Evolutionary conservation across 2,888 invertebrate species (phyloP), one percentile per base, ranked within the genome.

Genomic region (Lasioglossum morio): DNA sequence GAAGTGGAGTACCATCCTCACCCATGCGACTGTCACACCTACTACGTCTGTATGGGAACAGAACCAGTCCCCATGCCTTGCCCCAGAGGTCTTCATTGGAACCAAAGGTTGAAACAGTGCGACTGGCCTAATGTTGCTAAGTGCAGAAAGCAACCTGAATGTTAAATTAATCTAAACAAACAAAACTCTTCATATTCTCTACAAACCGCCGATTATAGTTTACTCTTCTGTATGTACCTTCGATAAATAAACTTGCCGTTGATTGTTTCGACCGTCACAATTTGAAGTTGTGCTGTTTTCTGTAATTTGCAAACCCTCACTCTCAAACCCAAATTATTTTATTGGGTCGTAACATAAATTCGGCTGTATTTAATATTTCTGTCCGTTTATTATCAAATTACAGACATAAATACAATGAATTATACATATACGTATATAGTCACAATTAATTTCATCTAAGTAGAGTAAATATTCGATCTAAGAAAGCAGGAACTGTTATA

Each of bases 71-170:
- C 23, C 4, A 37, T 37, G 69, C 4, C 69, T 3, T 69, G 69
- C 19, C 69, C 69, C 34, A 37, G 0, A 37, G 69, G 69, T 69
- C 69, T 69, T 37, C 37, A 37, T 23, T 69, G 69, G 69, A 4
- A 37, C 34, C 3, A 10, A 0, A 0, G 0, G 0, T 0, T 1
- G 0, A 2, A 37, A 0, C 3, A 0, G 1, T 69, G 69, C 69
- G 4, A 69, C 1, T 69, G 10, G 23, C 69, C 69, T 5, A 10
- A 10, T 2, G 1, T 0, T 0, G 37, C 23, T 1, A 8, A 69
- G 0, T 69, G 69, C 69, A 37, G 0, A 4, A 0, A 0, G 10
- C 1, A 37, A 10, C 37, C 23, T 0, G 4, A 23, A 0, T 66
- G 66, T 37, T 2, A 5, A 30, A 14, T 1, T 34, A 66, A 53